phyloP scores from a whole-genome alignment of 1,140 invertebrate genomes.

The Zaprionus ghesquierei region DNA sequence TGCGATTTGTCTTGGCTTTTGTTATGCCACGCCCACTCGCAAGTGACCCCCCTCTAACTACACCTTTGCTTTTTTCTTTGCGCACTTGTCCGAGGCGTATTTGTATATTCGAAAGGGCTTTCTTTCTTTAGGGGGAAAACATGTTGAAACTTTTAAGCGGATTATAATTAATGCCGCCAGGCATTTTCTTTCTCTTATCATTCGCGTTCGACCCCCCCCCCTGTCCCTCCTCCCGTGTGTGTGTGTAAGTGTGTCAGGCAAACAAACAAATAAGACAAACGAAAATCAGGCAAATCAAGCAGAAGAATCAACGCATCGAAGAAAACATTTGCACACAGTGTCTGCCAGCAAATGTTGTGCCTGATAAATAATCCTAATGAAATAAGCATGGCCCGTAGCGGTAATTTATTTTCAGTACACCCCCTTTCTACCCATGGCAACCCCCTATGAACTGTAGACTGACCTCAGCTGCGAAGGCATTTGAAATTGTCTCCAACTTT shows the following conservation, averaged over 20 bases:
- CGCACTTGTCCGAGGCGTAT: constrained; percentile 35
- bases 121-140: constrained; percentile 55
- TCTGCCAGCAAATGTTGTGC: constrained; percentile 51
- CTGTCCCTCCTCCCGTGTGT: background rate
- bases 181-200: constrained; percentile 74
- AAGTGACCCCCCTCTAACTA: constrained; percentile 9
- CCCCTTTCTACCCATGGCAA: background rate
- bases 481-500: constrained; percentile 76
- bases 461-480: constrained; percentile 48
- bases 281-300: constrained; percentile 57
- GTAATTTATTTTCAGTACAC: constrained; percentile 64
- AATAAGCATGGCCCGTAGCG: constrained; percentile 78
- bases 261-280: constrained; percentile 49
- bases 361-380: constrained; percentile 76
- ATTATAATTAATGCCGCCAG: constrained; percentile 78
- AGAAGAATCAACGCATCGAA: background rate
- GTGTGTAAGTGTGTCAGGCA: constrained; percentile 32
- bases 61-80: constrained; percentile 32
- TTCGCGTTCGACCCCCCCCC: constrained; percentile 23
- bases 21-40: background rate
- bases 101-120: constrained; percentile 52
- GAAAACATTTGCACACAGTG: background rate
- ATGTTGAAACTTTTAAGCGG: constrained; percentile 81
- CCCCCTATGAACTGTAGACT: background rate
- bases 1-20: constrained; percentile 23